A percentile compares a stretch with the other conserved stretches of the same genome.
Evolutionary conservation across 2,888 invertebrate genomes (phyloP).

Genomic region (Macrophya annulata): DNA sequence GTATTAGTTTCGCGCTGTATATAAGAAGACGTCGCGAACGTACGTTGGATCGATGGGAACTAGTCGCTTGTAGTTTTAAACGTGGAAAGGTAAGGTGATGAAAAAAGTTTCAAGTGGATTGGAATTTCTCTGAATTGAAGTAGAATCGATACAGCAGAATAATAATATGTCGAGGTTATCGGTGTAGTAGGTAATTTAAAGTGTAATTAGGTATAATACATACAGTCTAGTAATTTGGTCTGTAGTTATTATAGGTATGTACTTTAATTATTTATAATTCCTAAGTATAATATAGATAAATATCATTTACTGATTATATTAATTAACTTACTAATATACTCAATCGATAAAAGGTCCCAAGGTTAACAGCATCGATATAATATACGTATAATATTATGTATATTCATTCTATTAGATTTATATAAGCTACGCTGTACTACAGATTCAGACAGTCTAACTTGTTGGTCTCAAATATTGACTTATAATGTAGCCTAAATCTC

Average conservation of each 20-base stretch:
- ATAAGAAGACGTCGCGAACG: not conserved
- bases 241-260: constrained; percentile 16
- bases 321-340: constrained; percentile 43
- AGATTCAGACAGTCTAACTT: constrained; percentile 49
- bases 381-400: constrained; percentile 6
- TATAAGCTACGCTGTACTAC: constrained; percentile 11
- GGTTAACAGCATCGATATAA: constrained; percentile 39
- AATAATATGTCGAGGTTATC: constrained; percentile 14
- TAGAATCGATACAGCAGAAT: not conserved
- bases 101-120: not conserved
- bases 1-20: not conserved
- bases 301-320: not conserved
- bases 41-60: not conserved
- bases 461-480: constrained; percentile 51
- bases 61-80: not conserved
- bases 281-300: constrained; percentile 4
- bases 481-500: constrained; percentile 33
- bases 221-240: constrained; percentile 50
- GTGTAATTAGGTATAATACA: constrained; percentile 11
- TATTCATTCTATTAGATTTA: constrained; percentile 14
- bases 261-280: not conserved
- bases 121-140: not conserved
- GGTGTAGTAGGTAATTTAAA: not conserved
- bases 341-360: constrained; percentile 51
- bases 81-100: not conserved